Base-by-base conservation (phyloP, 64 coral and sea anemone genomes). In the Exaiptasia diaphana region DNA sequence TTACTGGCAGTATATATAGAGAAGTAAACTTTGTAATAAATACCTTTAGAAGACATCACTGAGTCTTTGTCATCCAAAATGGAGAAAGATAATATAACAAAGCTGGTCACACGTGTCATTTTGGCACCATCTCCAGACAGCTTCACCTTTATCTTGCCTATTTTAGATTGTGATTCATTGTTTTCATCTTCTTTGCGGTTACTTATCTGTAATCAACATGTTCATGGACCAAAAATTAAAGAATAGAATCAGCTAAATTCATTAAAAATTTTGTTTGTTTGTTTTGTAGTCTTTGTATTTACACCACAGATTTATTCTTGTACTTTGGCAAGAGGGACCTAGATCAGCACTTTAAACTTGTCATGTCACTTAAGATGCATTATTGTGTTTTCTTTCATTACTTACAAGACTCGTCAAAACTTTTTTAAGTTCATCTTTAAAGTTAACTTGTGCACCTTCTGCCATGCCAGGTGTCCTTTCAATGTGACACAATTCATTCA, bases 401-500 rank as follows among this genome's bases (percentile, higher is more conserved):
- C n/a, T 77, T 49, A 64, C 83, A 59, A 49, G 79, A 6, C 77
- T 75, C 40, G 61, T 68, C 13, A 63, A 18, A 53, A 75, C 38
- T 49, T 21, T 48, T 48, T 53, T 33, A 48, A 86, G 38, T 18
- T 82, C 77, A 32, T 20, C 4, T 14, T 14, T n/a, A 41, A 81
- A 48, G 50, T 59, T 50, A 21, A 89, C 48, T 43, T 89, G 86
- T 25, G 74, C 75, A 23, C 86, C 86, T 22, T 67, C 42, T 32
- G 42, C 40, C 41, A 20, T 26, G 3, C 75, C 85, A 29, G 85
- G 85, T 20, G 56, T 82, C 18, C 70, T 41, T 27, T 26, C 60
- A 25, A 90, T 82, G 78, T 82, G 87, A 53, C 77, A 90, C 14
- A 90, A 56, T 8, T 64, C 13, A 26, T 90, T 75, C 3, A 90